phyloP scores from a whole-genome alignment of 2,797 vertebrate genomes.

The Eospalax fontanierii region DNA sequence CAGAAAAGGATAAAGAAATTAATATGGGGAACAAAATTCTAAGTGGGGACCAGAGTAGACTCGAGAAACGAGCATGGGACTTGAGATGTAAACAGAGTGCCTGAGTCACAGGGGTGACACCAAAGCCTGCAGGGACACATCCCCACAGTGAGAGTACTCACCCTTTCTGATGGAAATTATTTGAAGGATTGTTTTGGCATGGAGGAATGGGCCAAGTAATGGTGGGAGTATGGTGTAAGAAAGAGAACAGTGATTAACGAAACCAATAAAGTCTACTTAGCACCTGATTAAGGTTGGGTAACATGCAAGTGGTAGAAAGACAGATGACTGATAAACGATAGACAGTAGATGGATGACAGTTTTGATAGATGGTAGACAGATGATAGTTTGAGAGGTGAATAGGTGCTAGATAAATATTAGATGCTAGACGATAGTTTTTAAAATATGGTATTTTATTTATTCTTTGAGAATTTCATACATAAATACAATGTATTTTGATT shows the following conservation, averaged over 20 bases:
- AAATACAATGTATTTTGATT: background rate
- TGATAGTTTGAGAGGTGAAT: background rate
- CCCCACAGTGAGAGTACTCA: background rate
- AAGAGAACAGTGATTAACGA: background rate
- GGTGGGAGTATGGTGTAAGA: too few species aligned
- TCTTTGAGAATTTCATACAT: background rate
- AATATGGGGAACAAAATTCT: background rate
- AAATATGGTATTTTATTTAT: background rate
- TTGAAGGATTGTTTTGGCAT: background rate
- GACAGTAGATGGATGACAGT: background rate
- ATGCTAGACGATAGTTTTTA: background rate
- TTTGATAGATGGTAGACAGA: background rate
- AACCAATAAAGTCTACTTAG: background rate
- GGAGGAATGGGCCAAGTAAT: background rate
- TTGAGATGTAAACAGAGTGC: accelerated
- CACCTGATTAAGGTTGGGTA: background rate
- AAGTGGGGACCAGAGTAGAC: background rate
- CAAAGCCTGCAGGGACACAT: background rate
- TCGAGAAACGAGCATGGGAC: accelerated
- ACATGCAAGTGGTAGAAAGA: background rate
- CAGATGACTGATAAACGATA: background rate
- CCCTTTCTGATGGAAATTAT: background rate
- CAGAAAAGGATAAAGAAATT: background rate
- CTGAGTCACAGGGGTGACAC: background rate
- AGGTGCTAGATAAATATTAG: background rate